Evolutionary conservation across 2,888 invertebrate species (phyloP).

Genomic region (Macaria liturata): DNA sequence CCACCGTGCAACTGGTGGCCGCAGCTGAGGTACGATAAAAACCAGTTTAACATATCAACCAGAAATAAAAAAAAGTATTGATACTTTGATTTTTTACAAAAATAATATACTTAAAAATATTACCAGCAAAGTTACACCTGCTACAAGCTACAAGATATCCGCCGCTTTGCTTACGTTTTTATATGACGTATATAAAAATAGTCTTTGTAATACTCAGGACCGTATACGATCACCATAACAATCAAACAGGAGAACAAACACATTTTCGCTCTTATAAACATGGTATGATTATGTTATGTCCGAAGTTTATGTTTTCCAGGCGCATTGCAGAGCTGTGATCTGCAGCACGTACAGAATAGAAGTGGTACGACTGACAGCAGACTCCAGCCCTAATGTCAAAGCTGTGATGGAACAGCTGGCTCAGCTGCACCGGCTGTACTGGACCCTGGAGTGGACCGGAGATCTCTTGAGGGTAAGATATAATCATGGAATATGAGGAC

Average conservation of each 20-base stretch:
- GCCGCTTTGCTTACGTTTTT: no score
- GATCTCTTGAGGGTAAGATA: conserved; percentile 89
- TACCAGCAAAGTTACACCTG: no score
- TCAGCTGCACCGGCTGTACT: conserved; percentile 89
- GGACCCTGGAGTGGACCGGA: conserved; percentile 89
- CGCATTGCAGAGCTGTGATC: conserved; percentile 92
- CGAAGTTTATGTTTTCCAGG: conserved; percentile 68
- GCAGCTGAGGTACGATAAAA: conserved; percentile 87
- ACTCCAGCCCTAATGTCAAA: conserved; percentile 83
- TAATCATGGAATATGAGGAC: no score
- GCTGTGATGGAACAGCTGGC: conserved; percentile 87
- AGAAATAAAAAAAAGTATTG: no score
- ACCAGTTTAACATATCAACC: no score
- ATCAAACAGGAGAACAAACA: background rate
- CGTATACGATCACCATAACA: no score
- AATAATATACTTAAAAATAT: no score
- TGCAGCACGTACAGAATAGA: conserved; percentile 87
- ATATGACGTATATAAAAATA: no score
- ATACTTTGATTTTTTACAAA: no score
- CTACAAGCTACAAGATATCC: no score
- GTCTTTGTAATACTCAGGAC: no score
- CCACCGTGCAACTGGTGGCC: conserved; percentile 90
- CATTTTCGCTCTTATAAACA: background rate
- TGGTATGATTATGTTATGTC: background rate
- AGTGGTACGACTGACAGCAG: conserved; percentile 66